Conservation (phyloP, 2,888 invertebrate species). For the Phortica okadai region DNA sequence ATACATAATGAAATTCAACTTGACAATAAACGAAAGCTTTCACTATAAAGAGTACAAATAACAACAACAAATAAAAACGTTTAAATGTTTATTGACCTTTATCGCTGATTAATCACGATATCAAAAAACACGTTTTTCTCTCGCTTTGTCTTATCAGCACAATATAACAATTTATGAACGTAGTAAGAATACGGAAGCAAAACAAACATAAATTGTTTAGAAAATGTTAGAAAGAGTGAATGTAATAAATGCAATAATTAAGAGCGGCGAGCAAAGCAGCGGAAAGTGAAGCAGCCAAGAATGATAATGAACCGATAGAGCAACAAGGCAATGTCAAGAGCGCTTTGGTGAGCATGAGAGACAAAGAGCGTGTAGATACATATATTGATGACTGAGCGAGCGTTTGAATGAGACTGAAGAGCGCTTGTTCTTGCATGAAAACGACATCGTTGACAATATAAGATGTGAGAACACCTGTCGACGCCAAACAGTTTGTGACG, state of each 20-base stretch:
- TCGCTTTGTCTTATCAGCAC: not conserved
- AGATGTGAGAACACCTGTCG: constrained; percentile 48
- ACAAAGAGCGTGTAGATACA: not conserved
- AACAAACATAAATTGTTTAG: not conserved
- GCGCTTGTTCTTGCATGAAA: not conserved
- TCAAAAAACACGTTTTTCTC: not conserved
- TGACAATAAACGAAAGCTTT: too few relatives aligned
- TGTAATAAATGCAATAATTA: not conserved
- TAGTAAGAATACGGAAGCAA: not conserved
- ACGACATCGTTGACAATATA: not conserved
- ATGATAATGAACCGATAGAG: not conserved
- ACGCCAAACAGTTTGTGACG: constrained; percentile 44
- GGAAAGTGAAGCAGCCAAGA: not conserved
- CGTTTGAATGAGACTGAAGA: not conserved
- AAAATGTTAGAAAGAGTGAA: not conserved
- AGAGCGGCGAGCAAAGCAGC: not conserved
- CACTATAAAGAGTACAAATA: too few relatives aligned
- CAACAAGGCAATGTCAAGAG: not conserved
- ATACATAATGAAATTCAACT: too few relatives aligned
- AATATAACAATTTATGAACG: not conserved
- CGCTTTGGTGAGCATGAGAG: not conserved
- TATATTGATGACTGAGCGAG: not conserved
- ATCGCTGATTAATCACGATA: not conserved
- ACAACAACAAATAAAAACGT: too few relatives aligned
- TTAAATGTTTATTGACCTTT: not conserved